phyloP scores from a whole-genome alignment of 2,113 vertebrate species.

The Pleuronectes platessa region DNA sequence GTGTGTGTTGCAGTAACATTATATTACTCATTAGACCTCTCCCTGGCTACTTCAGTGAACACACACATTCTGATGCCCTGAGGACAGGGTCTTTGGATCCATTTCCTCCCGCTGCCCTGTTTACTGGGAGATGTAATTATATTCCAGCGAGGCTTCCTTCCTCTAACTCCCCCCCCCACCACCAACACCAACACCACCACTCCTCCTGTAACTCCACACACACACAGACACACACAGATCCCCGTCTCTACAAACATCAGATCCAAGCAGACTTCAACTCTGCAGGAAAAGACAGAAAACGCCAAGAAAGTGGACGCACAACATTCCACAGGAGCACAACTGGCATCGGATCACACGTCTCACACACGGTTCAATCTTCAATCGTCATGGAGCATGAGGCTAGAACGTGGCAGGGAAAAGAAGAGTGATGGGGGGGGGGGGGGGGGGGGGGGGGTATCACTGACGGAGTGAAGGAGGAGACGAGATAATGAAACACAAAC shows the following conservation, averaged over 20 bases:
- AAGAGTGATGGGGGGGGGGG: background rate
- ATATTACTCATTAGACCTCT: conserved; percentile 22
- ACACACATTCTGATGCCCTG: conserved; percentile 38
- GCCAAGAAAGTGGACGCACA: conserved; percentile 1
- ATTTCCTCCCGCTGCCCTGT: conserved; percentile 73
- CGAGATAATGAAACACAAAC: background rate
- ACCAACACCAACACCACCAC: background rate
- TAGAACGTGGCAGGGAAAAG: background rate
- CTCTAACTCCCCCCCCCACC: conserved; percentile 44
- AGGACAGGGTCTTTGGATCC: conserved; percentile 59
- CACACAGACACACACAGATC: conserved; percentile 23
- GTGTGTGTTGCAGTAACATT: conserved; percentile 12
- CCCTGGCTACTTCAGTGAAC: background rate
- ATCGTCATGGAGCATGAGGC: background rate
- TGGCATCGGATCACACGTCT: conserved; percentile 19
- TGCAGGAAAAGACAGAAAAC: conserved; percentile 21
- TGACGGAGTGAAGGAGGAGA: background rate
- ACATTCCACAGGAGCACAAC: conserved; percentile 33
- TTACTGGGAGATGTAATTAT: conserved; percentile 78
- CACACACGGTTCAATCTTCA: background rate
- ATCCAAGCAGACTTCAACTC: conserved; percentile 33
- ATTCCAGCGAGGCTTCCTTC: conserved; percentile 78
- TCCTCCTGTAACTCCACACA: conserved; percentile 39
- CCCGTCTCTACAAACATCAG: background rate
- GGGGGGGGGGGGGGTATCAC: too few species aligned